phyloP scores from a whole-genome alignment of 2,888 invertebrate species.

The Zygogramma bicolorata region DNA sequence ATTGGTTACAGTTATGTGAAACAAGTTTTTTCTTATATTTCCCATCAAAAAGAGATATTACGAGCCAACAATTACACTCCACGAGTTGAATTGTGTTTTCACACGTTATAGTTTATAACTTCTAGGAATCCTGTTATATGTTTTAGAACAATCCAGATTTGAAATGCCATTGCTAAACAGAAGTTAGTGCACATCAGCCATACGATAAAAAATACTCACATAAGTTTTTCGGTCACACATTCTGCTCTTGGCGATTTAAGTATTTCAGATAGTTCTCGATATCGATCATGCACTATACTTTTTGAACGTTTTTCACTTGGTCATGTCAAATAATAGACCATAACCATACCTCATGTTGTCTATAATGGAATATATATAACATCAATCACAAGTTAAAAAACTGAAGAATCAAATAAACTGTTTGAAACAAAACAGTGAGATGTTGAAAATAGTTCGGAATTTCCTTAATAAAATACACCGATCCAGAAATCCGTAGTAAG shows the following conservation, averaged over 20 bases:
- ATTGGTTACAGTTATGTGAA: too few relatives aligned
- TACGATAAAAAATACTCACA: too few relatives aligned
- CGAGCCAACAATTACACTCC: too few relatives aligned
- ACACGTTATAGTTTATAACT: too few relatives aligned
- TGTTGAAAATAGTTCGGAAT: not conserved
- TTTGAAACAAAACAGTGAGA: too few relatives aligned
- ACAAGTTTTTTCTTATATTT: too few relatives aligned
- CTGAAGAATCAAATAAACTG: not conserved
- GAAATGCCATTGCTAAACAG: too few relatives aligned
- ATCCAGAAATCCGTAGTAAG: conserved; percentile 30
- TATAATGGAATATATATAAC: not conserved
- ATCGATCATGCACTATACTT: not conserved
- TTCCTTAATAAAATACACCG: conserved; percentile 6
- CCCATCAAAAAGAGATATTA: too few relatives aligned
- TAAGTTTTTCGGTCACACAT: not conserved
- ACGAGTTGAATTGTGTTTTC: too few relatives aligned
- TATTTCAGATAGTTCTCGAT: not conserved
- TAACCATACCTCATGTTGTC: not conserved
- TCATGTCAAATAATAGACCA: not conserved
- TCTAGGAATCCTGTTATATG: too few relatives aligned
- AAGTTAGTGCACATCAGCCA: too few relatives aligned
- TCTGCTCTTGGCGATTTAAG: not conserved
- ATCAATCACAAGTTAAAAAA: not conserved
- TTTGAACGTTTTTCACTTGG: not conserved
- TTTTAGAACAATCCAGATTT: too few relatives aligned